Conservation (phyloP, 2,888 invertebrate species). For the Selenia dentaria region DNA sequence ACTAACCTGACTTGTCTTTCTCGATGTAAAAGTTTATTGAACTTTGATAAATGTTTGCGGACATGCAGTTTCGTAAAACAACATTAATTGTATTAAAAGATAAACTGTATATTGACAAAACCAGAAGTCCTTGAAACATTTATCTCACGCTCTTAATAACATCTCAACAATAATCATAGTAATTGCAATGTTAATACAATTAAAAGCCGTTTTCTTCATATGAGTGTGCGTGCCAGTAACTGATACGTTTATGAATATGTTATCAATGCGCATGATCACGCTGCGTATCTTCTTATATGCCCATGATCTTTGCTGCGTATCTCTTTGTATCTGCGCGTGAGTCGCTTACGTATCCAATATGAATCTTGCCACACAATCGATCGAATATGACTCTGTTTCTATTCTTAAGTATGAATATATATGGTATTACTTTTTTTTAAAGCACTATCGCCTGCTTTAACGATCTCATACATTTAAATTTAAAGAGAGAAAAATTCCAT, state of each 20-base stretch:
- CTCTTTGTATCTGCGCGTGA: conserved; percentile 68
- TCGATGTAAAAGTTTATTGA: too few relatives aligned
- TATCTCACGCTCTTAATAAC: conserved; percentile 7
- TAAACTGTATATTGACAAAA: not conserved
- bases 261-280: conserved; percentile 72
- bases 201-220: conserved; percentile 29
- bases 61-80: too few relatives aligned
- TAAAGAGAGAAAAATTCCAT: too few relatives aligned
- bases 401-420: conserved; percentile 28
- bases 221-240: conserved; percentile 59
- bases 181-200: conserved; percentile 7
- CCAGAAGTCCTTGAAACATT: conserved; percentile 1
- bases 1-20: too few relatives aligned
- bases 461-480: too few relatives aligned
- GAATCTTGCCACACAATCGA: conserved; percentile 61
- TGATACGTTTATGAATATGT: conserved; percentile 68
- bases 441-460: too few relatives aligned
- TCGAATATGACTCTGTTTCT: conserved; percentile 23
- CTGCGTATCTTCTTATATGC: conserved; percentile 35
- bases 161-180: conserved; percentile 15
- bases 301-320: conserved; percentile 55
- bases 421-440: too few relatives aligned
- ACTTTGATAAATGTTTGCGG: too few relatives aligned
- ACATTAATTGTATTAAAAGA: too few relatives aligned
- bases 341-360: conserved; percentile 46